Base-by-base conservation (phyloP, 2,797 vertebrate species). In the Sus cebifrons region DNA sequence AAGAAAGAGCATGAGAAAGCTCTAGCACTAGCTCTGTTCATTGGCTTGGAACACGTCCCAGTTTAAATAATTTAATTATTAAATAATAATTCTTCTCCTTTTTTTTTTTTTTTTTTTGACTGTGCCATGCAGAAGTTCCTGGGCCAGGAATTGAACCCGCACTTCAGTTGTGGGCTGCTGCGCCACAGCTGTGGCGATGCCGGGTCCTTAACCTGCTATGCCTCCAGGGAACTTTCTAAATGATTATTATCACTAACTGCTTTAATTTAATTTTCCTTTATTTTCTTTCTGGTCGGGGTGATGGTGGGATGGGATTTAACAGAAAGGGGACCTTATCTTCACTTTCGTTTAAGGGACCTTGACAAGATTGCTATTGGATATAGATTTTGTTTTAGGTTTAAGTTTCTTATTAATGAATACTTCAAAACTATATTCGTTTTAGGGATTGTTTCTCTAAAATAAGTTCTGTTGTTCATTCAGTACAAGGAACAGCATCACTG, bases 391-490 rank as follows among this genome's bases (percentile, higher is more conserved):
- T 94, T 94, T 71, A 88, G 40, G 6, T 86, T 92, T 60, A 60
- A 78, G 23, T 81, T 96, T 91, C 78, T 97, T 52, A 54, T 89
- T 87, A 90, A 65, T 13, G 60, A 92, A 68, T 89, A 88, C 25
- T 91, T 52, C 84, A 86, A 93, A 97, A 91, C 21, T 77, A 60
- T 64, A 32, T 77, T n/a, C 68, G 9, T 73, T 90, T 94, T 91
- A 70, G 83, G 65, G 54, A 78, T 87, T 73, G 10, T 88, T 91
- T 82, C 68, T 92, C 49, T 95, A 96, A 83, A 96, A 65, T 70
- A 79, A 71, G 3, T 75, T 86, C 68, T 79, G 12, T 62, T 90
- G 16, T 93, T 91, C 86, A 20, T 79, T 94, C n/a, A 68, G 89
- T 60, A 73, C 89, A 36, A 96, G 49, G 60, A 84, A 82, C 64